Evolutionary conservation across 1,140 invertebrate genomes (phyloP), one percentile per base, ranked within the genome.

Genomic region (Diorhabda elongata): DNA sequence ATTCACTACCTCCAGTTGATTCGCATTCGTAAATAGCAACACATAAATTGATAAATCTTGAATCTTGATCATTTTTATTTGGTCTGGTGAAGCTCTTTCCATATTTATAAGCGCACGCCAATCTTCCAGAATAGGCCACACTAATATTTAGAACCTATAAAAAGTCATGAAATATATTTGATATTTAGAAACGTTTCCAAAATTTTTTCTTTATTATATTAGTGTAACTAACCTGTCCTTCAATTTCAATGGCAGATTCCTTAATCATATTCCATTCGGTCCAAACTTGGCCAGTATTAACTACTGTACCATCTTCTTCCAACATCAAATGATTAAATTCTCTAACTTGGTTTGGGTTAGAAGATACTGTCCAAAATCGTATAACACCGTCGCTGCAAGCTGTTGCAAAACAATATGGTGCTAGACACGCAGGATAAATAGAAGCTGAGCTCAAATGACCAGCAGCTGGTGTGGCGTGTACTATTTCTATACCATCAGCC

Each of bases 11-110:
- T 67, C 98, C 98, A 43, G 96, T 98, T 71, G 96, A 98, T 85
- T 99, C 98, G 81, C 98, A 99, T 82, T 99, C 98, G 83, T 98
- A 99, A 71, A 99, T 97, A n/a, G 94, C 94, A 3, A 99, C 94
- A 79, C 92, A 95, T 0, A 98, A 84, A 81, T 97, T 98, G 56
- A 97, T 92, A 81, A 93, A 97, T 58, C 95, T 87, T 1, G 91
- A 92, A 75, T 93, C 91, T 0, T 90, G 89, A 78, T 93, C 90
- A 43, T 83, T 85, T 80, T 90, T 92, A 74, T 88, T 88, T 0
- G 91, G 91, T 2, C 91, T 83, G 0, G 92, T 94, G 77, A 94
- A 94, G 7, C 92, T 93, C 71, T 91, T 90, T 8, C 92, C 92
- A 76, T 92, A 92, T 78, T 97, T 96, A 80, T 98, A 99, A 0